Evolutionary conservation across 1,140 invertebrate species (phyloP).

Genomic region (Heliconius nattereri): DNA sequence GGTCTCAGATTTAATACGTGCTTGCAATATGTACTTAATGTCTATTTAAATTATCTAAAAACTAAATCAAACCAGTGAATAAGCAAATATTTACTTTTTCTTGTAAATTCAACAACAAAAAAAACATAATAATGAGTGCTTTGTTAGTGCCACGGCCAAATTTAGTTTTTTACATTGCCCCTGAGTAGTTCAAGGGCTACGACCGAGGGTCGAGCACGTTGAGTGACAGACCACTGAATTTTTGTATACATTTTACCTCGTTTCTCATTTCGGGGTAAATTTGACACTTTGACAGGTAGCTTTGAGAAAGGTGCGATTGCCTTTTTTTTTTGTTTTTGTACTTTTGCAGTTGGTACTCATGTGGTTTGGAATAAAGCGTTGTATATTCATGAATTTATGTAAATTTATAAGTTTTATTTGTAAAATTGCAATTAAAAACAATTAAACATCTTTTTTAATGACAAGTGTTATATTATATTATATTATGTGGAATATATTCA

Average conservation of each 20-base stretch:
- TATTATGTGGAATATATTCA: too few species aligned
- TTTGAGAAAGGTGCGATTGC: constrained; percentile 15
- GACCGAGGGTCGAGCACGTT: background rate
- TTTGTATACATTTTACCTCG: constrained; percentile 28
- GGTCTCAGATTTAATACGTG: too few species aligned
- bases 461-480: too few species aligned
- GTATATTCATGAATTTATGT: background rate
- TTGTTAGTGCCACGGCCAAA: background rate
- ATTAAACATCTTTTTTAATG: too few species aligned
- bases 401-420: too few species aligned
- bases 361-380: background rate
- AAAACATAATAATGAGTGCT: background rate
- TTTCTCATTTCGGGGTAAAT: constrained; percentile 32
- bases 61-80: background rate
- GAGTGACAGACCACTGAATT: constrained; percentile 23
- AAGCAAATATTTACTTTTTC: too few species aligned
- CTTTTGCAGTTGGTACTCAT: background rate
- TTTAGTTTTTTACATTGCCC: background rate
- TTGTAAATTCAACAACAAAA: background rate
- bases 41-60: background rate
- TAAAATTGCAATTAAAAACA: too few species aligned
- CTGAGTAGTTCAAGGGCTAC: constrained; percentile 27
- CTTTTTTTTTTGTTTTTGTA: background rate
- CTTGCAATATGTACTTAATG: too few species aligned
- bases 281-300: constrained; percentile 38